Base-by-base conservation (phyloP, 2,888 invertebrate genomes). In the Hartigia nigra region DNA sequence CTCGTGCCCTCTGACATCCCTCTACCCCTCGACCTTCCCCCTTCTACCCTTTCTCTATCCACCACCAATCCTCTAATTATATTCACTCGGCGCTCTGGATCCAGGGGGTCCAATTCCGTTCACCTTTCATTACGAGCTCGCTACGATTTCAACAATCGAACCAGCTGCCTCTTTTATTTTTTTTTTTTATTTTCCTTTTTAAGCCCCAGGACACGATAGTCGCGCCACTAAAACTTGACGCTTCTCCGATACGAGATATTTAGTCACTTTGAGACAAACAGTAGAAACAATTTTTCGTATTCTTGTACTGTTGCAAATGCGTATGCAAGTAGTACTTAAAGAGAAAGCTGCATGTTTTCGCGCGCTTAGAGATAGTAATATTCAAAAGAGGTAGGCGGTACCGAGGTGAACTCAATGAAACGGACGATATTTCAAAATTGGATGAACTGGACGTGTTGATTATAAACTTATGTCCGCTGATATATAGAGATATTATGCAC, bases 401-500 rank as follows among this genome's bases (percentile, higher is more conserved):
- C 86, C 81, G 74, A n/a, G 74, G 79, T 76, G 75, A 80, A 35
- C 32, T 36, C 75, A 81, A 78, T 81, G 79, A 83, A 83, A 85
- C 78, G 83, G 82, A 81, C 82, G 84, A 86, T 88, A 87, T 87
- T 86, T 85, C 83, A 84, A 84, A 85, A 86, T 86, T 87, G 85
- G 87, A 87, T 84, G 83, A 83, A 83, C 85, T 86, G 85, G 88
- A 90, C 89, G 89, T 89, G 89, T 90, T 91, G 90, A 91, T 91
- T 91, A 91, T 88, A 88, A 91, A 89, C 90, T 89, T 90, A 91
- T 90, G 87, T 88, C 82, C 77, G 79, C 86, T 91, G 91, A 91
- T 91, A 90, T 91, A 91, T 91, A 89, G 90, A 90, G 89, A 91
- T 91, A 91, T 91, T 91, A 91, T 91, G 34, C 34, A 85, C 91